phyloP scores from a whole-genome alignment of 2,113 vertebrate genomes.

The western clawed frog (Xenopus tropicalis) region UCB_Xtro_10.0 CM004445.2:5419501-5420000 shows the following conservation, averaged over 20 bases:
- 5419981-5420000: conserved; percentile 5
- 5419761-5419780: conserved; percentile 48
- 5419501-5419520: too few relatives aligned
- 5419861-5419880: conserved; percentile 37
- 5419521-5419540: too few relatives aligned
- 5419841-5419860: conserved; percentile 26
- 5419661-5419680: too few relatives aligned
- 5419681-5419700: too few relatives aligned
- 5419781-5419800: conserved; percentile 51
- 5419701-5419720: too few relatives aligned
- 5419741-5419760: conserved; percentile 37
- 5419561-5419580: too few relatives aligned
- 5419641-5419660: too few relatives aligned
- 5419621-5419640: too few relatives aligned
- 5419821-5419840: conserved; percentile 42
- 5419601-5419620: too few relatives aligned
- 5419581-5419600: too few relatives aligned
- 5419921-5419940: conserved; percentile 26
- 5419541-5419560: too few relatives aligned
- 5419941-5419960: conserved; percentile 46
- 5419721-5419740: not conserved
- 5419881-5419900: conserved; percentile 33
- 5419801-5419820: conserved; percentile 23
- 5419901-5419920: conserved; percentile 28
- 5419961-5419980: conserved; percentile 40